Evolutionary conservation across 1,140 invertebrate genomes (phyloP), one percentile per base, ranked within the genome.

Genomic region (Brachionus paranguensis): DNA sequence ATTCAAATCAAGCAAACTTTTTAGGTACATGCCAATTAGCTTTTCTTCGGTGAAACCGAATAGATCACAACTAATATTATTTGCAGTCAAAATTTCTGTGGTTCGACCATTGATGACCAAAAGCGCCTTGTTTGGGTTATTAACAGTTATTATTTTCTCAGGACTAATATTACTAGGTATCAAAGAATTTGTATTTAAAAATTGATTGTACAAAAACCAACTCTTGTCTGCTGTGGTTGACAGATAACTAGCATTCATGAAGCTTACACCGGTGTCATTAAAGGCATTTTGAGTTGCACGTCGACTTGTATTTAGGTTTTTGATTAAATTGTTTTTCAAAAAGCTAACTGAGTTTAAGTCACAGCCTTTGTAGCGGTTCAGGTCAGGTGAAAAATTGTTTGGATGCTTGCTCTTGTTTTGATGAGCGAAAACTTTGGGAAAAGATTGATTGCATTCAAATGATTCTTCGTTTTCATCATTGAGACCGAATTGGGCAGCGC

Each of bases 71-170:
- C 88, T 88, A 85, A 88, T 87, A 76, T 89, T 87, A 87, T 92
- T 93, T 5, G 92, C 91, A 85, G 92, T 91, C n/a, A 92, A 87
- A 84, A 93, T 92, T 91, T 89, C 87, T 20, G 89, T 88, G 7
- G 88, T 89, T 84, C 86, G 85, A 14, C 87, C 87, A 86, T 89
- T 85, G 33, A 90, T 89, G 3, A 88, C 89, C 55, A 88, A 86
- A 53, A 90, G 86, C 1, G 88, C 88, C 85, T 89, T 90, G 85
- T 88, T 89, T 7, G 89, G 89, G 85, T 89, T 89, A 2, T 87
- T 86, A 29, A 88, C 17, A 4, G 78, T 47, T 6, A 81, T 24
- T 84, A 78, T 86, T 85, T n/a, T 85, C 85, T 14, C 87, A 10
- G 53, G 17, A 60, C 20, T 60, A 85, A 37, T 85, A 86, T 8